phyloP scores from a whole-genome alignment of 2,888 invertebrate genomes.

The Tachina grossa region DNA sequence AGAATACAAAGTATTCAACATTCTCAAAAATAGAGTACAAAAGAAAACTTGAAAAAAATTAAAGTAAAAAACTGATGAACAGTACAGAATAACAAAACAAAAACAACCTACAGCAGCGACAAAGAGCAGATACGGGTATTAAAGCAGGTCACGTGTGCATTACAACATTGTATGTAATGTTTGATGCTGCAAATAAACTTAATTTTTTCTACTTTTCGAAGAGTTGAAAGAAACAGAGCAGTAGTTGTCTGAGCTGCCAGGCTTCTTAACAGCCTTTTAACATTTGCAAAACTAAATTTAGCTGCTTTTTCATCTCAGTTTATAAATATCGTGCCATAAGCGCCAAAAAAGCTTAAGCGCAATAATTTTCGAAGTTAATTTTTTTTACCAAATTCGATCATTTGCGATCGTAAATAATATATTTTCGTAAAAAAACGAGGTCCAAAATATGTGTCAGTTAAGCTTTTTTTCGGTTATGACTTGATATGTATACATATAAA shows the following conservation, averaged over 20 bases:
- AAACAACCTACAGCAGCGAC: constrained; percentile 33
- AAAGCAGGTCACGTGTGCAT: constrained; percentile 67
- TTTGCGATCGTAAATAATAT: no score
- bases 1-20: constrained; percentile 53
- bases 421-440: no score
- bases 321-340: no score
- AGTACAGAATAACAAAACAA: constrained; percentile 32
- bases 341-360: no score
- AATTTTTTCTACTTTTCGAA: not conserved
- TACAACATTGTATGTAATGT: constrained; percentile 49
- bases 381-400: no score
- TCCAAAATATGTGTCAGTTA: no score
- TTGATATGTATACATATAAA: no score
- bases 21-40: constrained; percentile 1
- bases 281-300: not conserved
- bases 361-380: no score
- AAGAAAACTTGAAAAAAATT: constrained; percentile 12
- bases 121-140: constrained; percentile 31
- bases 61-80: constrained; percentile 8
- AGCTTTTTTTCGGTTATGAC: no score
- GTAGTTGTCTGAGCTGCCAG: not conserved
- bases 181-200: constrained; percentile 64
- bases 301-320: no score
- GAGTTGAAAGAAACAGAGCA: not conserved
- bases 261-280: not conserved